Conservation (phyloP, 2,797 vertebrate species). For the Spea hammondii region DNA sequence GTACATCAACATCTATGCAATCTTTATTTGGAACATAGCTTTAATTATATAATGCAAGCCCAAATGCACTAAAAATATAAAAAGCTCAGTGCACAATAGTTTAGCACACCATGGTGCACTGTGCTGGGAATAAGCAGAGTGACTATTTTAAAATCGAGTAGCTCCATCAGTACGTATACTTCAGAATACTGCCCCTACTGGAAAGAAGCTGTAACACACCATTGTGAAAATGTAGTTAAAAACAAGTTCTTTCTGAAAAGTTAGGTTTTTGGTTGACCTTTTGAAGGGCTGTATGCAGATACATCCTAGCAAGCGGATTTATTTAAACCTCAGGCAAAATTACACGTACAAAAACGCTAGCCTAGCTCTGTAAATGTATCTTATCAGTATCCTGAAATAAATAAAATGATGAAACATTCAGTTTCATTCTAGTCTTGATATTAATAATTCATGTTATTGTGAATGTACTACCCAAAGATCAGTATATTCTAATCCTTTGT, state of each 20-base stretch:
- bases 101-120: too few species aligned
- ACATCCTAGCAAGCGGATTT: neutral
- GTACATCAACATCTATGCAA: neutral
- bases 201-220: too few species aligned
- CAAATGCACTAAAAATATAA: too few species aligned
- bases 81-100: too few species aligned
- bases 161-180: too few species aligned
- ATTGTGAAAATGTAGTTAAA: too few species aligned
- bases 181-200: too few species aligned
- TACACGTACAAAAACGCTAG: neutral
- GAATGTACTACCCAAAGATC: slow-evolving; percentile 32
- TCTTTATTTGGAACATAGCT: neutral
- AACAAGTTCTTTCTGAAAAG: too few species aligned
- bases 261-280: neutral
- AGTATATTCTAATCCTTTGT: slow-evolving; percentile 34
- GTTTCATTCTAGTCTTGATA: slow-evolving; percentile 9
- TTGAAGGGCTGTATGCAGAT: neutral
- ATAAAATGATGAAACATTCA: slow-evolving; percentile 17
- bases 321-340: neutral
- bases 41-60: too few species aligned
- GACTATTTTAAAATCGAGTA: too few species aligned
- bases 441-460: slow-evolving; percentile 36
- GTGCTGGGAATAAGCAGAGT: too few species aligned
- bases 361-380: neutral
- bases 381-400: slow-evolving; percentile 6